A percentile compares a stretch with the other conserved stretches of the same genome.
These are phyloP conservation scores for Nyctibius bracteatus DNA, from an alignment of 2,113 vertebrate species.

Conservation along the genomic window DNA sequence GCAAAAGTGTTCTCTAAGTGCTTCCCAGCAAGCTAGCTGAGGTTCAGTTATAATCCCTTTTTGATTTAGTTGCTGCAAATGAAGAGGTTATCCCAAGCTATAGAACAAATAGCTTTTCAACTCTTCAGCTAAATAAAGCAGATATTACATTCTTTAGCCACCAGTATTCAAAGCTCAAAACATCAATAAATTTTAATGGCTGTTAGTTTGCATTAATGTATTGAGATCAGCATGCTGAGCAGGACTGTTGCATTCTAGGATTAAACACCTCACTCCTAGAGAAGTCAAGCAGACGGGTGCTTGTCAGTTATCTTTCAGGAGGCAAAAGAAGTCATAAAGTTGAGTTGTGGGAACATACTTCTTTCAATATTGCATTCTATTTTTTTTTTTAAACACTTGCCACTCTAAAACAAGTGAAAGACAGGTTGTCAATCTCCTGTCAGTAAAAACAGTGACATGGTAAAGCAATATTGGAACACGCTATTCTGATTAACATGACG, in stretches of 20 bases:
- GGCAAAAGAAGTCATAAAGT: not conserved
- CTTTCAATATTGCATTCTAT: not conserved
- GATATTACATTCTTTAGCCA: not conserved
- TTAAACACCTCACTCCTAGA: not conserved
- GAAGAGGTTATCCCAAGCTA: not conserved
- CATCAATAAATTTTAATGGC: not conserved
- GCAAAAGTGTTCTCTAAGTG: not conserved
- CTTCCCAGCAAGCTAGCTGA: not conserved
- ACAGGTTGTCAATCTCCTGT: not conserved
- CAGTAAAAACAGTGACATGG: not conserved
- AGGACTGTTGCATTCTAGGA: not conserved
- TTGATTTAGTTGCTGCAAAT: conserved; percentile 2
- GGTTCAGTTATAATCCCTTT: not conserved
- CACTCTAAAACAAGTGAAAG: not conserved
- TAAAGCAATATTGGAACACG: not conserved
- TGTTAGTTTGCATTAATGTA: not conserved
- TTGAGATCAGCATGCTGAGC: not conserved
- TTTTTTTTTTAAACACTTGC: not conserved
- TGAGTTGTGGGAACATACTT: not conserved
- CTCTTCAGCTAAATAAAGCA: not conserved
- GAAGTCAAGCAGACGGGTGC: not conserved
- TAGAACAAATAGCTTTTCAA: not conserved
- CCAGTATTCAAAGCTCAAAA: not conserved
- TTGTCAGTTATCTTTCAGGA: not conserved
- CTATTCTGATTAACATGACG: not conserved